These are phyloP conservation scores for Lucilia sericata DNA, from an alignment of 1,140 invertebrate genomes.

Conservation along the genomic window DNA sequence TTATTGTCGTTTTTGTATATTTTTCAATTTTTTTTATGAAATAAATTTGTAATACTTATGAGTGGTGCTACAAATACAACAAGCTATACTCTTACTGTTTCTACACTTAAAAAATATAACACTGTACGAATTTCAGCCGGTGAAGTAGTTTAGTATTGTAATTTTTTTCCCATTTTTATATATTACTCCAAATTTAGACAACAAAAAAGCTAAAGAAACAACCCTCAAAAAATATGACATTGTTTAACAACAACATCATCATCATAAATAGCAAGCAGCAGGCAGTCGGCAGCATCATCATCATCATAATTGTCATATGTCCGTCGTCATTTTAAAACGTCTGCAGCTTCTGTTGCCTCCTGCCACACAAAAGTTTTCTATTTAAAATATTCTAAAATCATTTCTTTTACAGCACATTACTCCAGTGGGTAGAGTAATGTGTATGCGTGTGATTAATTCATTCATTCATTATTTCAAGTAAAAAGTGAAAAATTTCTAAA, in stretches of 20 bases:
- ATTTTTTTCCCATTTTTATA: neutral
- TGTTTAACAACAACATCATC: neutral
- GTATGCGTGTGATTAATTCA: constrained; percentile 39
- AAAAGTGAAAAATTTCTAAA: neutral
- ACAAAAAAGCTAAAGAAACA: neutral
- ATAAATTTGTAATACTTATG: constrained; percentile 35
- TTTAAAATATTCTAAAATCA: neutral
- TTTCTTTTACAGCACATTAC: neutral
- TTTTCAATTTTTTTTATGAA: neutral
- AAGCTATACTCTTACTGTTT: neutral
- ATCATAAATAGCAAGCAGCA: neutral
- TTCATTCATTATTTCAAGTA: constrained; percentile 2
- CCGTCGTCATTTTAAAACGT: neutral
- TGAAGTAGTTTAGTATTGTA: neutral
- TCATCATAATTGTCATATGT: neutral
- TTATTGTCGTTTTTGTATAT: too few species aligned
- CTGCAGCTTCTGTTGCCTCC: neutral
- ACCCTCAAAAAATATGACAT: constrained; percentile 24
- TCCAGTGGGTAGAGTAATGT: constrained; percentile 30
- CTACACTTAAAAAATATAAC: neutral
- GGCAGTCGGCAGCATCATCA: neutral
- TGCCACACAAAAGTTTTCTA: neutral
- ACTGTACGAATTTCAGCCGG: neutral
- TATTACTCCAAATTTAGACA: too few species aligned
- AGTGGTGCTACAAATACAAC: constrained; percentile 25